These are phyloP conservation scores for Sesamia nonagrioides DNA, from an alignment of 1,140 invertebrate genomes.

Conservation along the genomic window DNA sequence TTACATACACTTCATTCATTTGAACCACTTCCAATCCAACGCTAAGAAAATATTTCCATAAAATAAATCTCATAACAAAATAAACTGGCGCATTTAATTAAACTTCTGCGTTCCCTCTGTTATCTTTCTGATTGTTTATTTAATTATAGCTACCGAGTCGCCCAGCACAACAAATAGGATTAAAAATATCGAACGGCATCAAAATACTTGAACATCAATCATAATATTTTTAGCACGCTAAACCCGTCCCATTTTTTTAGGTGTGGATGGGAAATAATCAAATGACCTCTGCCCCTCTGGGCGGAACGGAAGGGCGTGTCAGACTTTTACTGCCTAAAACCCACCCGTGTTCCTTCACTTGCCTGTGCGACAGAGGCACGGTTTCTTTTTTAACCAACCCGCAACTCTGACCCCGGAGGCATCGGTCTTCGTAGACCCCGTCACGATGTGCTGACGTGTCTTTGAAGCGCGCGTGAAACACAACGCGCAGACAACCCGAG, in stretches of 20 bases:
- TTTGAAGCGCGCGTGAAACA: too few relatives aligned
- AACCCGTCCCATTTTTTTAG: background rate
- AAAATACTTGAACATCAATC: background rate
- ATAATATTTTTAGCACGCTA: background rate
- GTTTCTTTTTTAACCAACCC: too few relatives aligned
- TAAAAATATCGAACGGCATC: background rate
- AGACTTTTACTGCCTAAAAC: too few relatives aligned
- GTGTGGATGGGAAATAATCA: too few relatives aligned
- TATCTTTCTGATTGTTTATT: conserved; percentile 12
- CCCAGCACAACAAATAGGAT: background rate
- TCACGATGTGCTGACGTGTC: too few relatives aligned
- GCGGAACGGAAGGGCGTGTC: too few relatives aligned
- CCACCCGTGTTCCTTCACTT: too few relatives aligned
- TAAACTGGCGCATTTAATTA: conserved; percentile 17
- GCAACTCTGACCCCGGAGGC: too few relatives aligned
- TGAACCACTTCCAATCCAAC: background rate
- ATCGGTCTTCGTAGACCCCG: too few relatives aligned
- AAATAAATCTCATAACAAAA: conserved; percentile 15
- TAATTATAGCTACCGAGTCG: conserved; percentile 1
- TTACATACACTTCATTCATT: background rate
- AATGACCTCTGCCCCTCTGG: too few relatives aligned
- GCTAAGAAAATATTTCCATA: background rate
- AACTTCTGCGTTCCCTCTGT: background rate
- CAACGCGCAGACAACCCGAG: too few relatives aligned
- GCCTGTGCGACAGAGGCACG: too few relatives aligned